A percentile compares a stretch with the other conserved stretches of the same genome.
These are phyloP conservation scores for Drosophila orena DNA, from an alignment of 1,140 invertebrate species.

Conservation along the genomic window DNA sequence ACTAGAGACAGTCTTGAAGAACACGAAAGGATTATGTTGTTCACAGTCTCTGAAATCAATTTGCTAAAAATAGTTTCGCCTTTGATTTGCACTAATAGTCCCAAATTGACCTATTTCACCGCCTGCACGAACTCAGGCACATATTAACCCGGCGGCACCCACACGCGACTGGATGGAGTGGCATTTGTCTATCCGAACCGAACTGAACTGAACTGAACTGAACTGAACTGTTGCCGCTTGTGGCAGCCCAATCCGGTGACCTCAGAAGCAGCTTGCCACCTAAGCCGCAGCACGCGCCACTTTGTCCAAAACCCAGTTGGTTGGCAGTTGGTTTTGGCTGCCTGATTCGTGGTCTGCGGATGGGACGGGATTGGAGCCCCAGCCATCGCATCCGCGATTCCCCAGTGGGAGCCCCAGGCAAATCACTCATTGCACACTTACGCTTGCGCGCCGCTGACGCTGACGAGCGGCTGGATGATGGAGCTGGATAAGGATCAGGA, in stretches of 20 bases:
- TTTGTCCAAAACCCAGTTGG: constrained; percentile 60
- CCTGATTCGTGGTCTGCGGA: constrained; percentile 51
- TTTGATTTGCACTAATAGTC: constrained; percentile 48
- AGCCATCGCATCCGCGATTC: constrained; percentile 11
- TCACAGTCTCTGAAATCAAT: constrained; percentile 4
- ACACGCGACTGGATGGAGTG: constrained; percentile 23
- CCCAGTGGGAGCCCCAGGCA: constrained; percentile 69
- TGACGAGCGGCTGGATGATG: constrained; percentile 23
- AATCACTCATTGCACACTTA: constrained; percentile 83
- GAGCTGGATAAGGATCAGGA: background rate
- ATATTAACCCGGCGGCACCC: constrained; percentile 1
- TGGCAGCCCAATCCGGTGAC: constrained; percentile 58
- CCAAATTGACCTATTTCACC: constrained; percentile 42
- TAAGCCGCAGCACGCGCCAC: constrained; percentile 79
- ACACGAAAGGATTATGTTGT: constrained; percentile 3
- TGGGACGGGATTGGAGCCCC: background rate
- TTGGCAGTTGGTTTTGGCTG: constrained; percentile 61
- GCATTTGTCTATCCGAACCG: constrained; percentile 68
- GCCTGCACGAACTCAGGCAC: constrained; percentile 26
- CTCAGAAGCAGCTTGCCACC: constrained; percentile 72
- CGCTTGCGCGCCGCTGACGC: constrained; percentile 58
- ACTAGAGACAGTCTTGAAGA: background rate
- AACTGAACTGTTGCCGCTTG: constrained; percentile 65
- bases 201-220: constrained; percentile 38
- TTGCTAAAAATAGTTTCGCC: constrained; percentile 18